Evolutionary conservation across 2,888 invertebrate genomes (phyloP).

Genomic region (Belgica antarctica): DNA sequence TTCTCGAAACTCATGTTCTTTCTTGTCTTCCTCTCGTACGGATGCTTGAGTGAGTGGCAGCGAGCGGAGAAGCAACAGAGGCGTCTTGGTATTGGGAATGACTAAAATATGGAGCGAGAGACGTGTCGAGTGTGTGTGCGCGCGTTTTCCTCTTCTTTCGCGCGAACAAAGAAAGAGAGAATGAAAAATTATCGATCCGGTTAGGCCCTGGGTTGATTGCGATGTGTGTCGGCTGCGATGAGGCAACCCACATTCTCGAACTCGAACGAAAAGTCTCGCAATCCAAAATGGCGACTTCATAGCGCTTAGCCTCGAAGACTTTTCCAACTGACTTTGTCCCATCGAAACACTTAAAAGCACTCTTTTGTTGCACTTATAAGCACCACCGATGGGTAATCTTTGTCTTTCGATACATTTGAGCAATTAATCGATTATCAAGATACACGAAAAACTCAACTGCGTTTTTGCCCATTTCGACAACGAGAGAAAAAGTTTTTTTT

Average conservation of each 20-base stretch:
- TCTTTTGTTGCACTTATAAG: constrained; percentile 1
- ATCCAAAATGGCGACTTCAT: constrained; percentile 12
- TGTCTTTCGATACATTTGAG: background rate
- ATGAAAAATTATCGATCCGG: constrained; percentile 8
- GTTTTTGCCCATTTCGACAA: constrained; percentile 1
- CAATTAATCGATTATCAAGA: constrained; percentile 17
- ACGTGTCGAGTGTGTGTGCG: background rate
- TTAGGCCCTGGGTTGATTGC: constrained; percentile 1
- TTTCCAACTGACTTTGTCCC: background rate
- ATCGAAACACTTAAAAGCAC: constrained; percentile 19
- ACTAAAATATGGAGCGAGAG: too few species aligned
- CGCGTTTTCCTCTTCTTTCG: too few species aligned
- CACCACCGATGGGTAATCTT: constrained; percentile 10
- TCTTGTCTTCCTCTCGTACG: background rate
- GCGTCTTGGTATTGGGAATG: background rate
- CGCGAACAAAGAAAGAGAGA: constrained; percentile 15
- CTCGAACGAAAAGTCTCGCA: background rate
- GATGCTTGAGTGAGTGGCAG: constrained; percentile 6
- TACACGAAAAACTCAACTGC: constrained; percentile 24
- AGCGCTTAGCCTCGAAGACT: background rate
- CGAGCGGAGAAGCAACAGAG: background rate
- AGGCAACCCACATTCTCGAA: background rate
- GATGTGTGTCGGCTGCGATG: background rate
- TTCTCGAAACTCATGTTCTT: background rate
- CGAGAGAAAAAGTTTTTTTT: constrained; percentile 4